These are phyloP conservation scores for Neopipo cinnamomea DNA, from an alignment of 2,113 vertebrate genomes.

Conservation along the genomic window DNA sequence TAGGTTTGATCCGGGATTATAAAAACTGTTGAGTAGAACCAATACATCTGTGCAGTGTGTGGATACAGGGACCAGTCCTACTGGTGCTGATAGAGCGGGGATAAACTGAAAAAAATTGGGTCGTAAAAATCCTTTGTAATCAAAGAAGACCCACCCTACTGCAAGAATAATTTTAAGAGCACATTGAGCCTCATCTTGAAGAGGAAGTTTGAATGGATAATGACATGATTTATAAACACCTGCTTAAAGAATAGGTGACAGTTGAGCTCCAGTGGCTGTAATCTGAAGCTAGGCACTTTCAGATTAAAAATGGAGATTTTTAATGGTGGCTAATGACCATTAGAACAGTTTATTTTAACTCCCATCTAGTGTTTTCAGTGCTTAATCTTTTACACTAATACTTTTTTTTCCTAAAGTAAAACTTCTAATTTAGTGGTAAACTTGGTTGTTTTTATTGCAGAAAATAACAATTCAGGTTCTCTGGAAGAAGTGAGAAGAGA, in stretches of 20 bases:
- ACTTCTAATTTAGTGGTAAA: not conserved
- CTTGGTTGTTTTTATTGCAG: not conserved
- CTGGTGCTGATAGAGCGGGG: not conserved
- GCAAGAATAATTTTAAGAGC: not conserved
- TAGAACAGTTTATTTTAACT: not conserved
- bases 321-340: not conserved
- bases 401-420: not conserved
- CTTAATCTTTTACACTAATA: not conserved
- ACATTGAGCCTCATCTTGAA: not conserved
- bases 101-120: not conserved
- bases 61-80: not conserved
- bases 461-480: not conserved
- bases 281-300: not conserved
- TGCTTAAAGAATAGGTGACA: not conserved
- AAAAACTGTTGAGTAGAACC: not conserved
- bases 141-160: not conserved
- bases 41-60: not conserved
- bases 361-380: not conserved
- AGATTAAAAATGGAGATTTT: not conserved
- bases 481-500: not conserved
- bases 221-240: not conserved
- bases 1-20: not conserved
- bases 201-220: not conserved
- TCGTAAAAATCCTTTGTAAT: not conserved
- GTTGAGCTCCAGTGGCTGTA: not conserved